phyloP scores from a whole-genome alignment of 2,888 invertebrate species.

The Ariolimax columbianus region DNA sequence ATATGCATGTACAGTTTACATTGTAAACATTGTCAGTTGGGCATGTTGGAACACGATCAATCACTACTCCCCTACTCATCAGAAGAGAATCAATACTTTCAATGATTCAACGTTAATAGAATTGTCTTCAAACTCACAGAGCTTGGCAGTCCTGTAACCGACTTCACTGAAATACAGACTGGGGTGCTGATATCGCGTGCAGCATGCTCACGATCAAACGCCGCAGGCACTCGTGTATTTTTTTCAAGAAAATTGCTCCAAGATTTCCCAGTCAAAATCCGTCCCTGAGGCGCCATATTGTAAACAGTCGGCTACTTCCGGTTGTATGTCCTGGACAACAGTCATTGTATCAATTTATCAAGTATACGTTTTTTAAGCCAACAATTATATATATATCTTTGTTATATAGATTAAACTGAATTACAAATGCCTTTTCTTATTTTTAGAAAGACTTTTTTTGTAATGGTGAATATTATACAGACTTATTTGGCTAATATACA shows the following conservation, averaged over 20 bases:
- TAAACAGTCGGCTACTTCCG: constrained; percentile 54
- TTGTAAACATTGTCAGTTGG: neutral
- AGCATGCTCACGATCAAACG: constrained; percentile 71
- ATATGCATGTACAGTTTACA: neutral
- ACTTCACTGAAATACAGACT: constrained; percentile 69
- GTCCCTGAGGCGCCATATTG: constrained; percentile 64
- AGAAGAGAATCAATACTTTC: too few relatives aligned
- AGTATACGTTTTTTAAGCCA: neutral
- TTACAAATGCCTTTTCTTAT: too few relatives aligned
- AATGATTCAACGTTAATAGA: too few relatives aligned
- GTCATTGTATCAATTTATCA: too few relatives aligned
- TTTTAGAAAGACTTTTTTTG: too few relatives aligned
- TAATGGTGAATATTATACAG: too few relatives aligned
- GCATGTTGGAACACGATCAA: neutral
- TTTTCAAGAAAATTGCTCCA: constrained; percentile 72
- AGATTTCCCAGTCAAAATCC: constrained; percentile 65
- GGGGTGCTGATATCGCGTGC: constrained; percentile 70
- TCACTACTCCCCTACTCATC: too few relatives aligned
- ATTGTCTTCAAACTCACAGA: constrained; percentile 55
- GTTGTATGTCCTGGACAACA: neutral
- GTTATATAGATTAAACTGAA: too few relatives aligned
- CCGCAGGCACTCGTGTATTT: constrained; percentile 67
- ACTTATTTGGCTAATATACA: too few relatives aligned
- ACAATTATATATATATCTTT: too few relatives aligned
- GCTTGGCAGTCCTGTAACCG: constrained; percentile 63